Evolutionary conservation across 2,888 invertebrate species (phyloP), one percentile per base, ranked within the genome.

Genomic region (Ceratothoa steindachneri): DNA sequence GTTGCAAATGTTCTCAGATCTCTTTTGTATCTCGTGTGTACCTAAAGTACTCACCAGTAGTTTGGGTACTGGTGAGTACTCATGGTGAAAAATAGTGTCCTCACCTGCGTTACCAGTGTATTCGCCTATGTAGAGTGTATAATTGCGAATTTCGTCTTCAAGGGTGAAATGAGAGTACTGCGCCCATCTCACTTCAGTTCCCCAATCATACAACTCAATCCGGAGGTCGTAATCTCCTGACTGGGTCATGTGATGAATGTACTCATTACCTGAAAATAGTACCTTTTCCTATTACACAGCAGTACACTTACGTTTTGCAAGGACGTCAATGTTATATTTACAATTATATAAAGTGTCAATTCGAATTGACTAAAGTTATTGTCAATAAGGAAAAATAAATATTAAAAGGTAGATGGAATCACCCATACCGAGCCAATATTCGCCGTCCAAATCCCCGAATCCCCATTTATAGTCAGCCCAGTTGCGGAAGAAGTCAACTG

Each of bases 381-480:
- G n/a, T n/a, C n/a, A n/a, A n/a, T n/a, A n/a, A n/a, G n/a, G n/a
- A n/a, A n/a, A n/a, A n/a, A n/a, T n/a, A n/a, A n/a, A n/a, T n/a
- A n/a, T n/a, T n/a, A n/a, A n/a, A n/a, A n/a, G n/a, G n/a, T n/a
- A n/a, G n/a, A n/a, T n/a, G n/a, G n/a, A n/a, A n/a, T n/a, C n/a
- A n/a, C n/a, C n/a, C n/a, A 60, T 55, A 78, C 80, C 80, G 0
- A 80, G 73, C 78, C 80, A 80, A 68, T 77, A 79, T 67, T 80
- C 78, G 4, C 77, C 74, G 30, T 75, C 69, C 19, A 80, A 68
- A 65, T 79, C 67, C 4, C 80, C 80, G 69, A 81, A 81, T 66
- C 80, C 80, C 74, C 77, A 77, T 66, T 80, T 81, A 72, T 81
- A 81, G 60, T 78, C 77, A 15, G 77, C 72, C 80, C 80, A 81